Evolutionary conservation across 2,797 vertebrate genomes (phyloP).

Genomic region (Pyrocephalus nanus): DNA sequence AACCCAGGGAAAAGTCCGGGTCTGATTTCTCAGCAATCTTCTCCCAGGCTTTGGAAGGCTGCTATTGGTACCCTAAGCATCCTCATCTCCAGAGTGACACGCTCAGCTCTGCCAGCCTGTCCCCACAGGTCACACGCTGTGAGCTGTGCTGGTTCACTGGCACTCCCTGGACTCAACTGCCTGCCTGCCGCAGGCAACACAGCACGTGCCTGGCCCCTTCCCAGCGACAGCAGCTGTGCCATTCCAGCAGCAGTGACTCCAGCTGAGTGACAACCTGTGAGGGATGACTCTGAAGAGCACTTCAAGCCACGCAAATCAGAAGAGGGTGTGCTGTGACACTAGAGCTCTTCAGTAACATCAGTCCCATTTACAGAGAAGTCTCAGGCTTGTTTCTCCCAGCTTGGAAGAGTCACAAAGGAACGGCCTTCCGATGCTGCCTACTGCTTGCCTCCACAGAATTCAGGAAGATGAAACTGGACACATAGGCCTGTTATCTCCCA

Average conservation of each 20-base stretch:
- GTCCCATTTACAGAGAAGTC: neutral
- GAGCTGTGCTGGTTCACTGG: neutral
- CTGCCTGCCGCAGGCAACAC: accelerated
- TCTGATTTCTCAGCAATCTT: neutral
- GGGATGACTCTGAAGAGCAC: neutral
- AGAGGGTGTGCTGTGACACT: neutral
- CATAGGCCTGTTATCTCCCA: neutral
- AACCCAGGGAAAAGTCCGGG: neutral
- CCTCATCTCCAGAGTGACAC: neutral
- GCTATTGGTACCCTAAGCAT: neutral
- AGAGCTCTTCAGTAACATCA: neutral
- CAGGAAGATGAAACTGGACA: neutral
- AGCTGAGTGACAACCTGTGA: neutral
- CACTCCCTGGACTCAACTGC: neutral
- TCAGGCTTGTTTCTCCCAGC: neutral
- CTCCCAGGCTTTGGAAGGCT: neutral
- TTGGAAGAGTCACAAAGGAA: neutral
- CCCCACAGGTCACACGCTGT: neutral
- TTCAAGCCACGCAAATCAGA: neutral
- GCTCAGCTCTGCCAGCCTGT: neutral
- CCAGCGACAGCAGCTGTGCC: neutral
- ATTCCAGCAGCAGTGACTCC: neutral
- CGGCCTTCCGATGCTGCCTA: neutral
- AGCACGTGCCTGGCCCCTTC: accelerated
- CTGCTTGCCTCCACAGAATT: neutral